Conservation (phyloP, 2,797 vertebrate species). For the Kryptolebias ocellatus region DNA sequence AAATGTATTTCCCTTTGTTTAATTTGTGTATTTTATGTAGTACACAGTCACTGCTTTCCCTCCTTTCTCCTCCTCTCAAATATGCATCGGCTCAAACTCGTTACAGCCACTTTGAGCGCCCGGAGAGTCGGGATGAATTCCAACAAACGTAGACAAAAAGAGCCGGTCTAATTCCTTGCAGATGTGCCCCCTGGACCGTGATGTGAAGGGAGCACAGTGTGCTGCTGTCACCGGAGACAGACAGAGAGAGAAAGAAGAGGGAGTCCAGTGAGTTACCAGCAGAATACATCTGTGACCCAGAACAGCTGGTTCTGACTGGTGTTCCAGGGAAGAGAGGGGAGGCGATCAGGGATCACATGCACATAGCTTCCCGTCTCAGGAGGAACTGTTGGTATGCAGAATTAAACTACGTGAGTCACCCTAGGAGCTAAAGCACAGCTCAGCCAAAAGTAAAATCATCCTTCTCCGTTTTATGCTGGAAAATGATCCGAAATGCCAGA, state of each 20-base stretch:
- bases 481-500: constrained; percentile 7
- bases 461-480: constrained; percentile 11
- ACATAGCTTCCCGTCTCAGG: constrained; percentile 60
- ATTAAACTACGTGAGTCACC: constrained; percentile 37
- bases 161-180: constrained; percentile 82
- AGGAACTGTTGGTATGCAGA: constrained; percentile 59
- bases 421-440: constrained; percentile 27
- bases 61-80: constrained; percentile 34
- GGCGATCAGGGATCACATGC: constrained; percentile 39
- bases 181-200: constrained; percentile 71
- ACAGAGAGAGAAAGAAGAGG: constrained; percentile 22
- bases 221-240: constrained; percentile 48
- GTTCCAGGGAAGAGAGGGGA: constrained; percentile 40
- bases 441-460: constrained; percentile 5
- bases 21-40: too few relatives aligned
- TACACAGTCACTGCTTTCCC: constrained; percentile 21
- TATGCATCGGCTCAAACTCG: constrained; percentile 50
- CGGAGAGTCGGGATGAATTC: constrained; percentile 64
- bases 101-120: constrained; percentile 36
- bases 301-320: constrained; percentile 70
- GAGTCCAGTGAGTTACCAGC: constrained; percentile 60
- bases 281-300: constrained; percentile 63
- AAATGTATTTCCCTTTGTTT: too few relatives aligned
- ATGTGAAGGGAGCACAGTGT: constrained; percentile 47
- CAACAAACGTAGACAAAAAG: constrained; percentile 78